These are phyloP conservation scores for Oligia strigilis DNA, from an alignment of 2,888 invertebrate genomes.

Conservation along the genomic window DNA sequence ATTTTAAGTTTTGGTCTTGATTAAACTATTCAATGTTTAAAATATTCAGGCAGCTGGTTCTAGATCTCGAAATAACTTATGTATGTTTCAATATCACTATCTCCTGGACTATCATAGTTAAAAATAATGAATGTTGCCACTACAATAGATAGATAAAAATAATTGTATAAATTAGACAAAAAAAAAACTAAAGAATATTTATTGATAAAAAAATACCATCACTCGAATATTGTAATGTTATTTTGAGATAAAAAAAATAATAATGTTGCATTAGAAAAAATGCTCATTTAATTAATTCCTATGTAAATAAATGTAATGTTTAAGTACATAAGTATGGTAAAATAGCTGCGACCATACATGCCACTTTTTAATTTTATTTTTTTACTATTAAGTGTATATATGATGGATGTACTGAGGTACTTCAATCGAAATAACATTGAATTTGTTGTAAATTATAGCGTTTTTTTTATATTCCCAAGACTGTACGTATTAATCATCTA, in stretches of 20 bases:
- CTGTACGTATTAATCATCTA: slow-evolving; percentile 89
- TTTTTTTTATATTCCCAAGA: slow-evolving; percentile 88
- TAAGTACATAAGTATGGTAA: slow-evolving; percentile 71
- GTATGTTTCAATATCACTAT: slow-evolving; percentile 58
- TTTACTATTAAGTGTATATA: slow-evolving; percentile 75
- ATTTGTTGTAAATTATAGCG: slow-evolving; percentile 85
- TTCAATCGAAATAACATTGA: slow-evolving; percentile 67
- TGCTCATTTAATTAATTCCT: slow-evolving; percentile 81
- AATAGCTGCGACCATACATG: slow-evolving; percentile 60
- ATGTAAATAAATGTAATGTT: slow-evolving; percentile 83
- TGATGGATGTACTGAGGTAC: slow-evolving; percentile 67
- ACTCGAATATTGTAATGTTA: slow-evolving; percentile 62
- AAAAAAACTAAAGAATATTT: slow-evolving; percentile 69
- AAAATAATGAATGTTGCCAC: slow-evolving; percentile 80
- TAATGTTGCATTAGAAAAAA: slow-evolving; percentile 62
- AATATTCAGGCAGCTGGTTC: slow-evolving; percentile 11
- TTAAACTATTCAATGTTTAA: neutral
- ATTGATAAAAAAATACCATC: slow-evolving; percentile 67
- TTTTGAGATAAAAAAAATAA: slow-evolving; percentile 60
- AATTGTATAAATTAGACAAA: slow-evolving; percentile 84
- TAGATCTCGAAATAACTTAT: slow-evolving; percentile 15
- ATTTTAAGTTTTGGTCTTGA: slow-evolving; percentile 10
- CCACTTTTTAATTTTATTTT: slow-evolving; percentile 69
- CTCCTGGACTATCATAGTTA: slow-evolving; percentile 49
- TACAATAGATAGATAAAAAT: slow-evolving; percentile 85